phyloP scores from a whole-genome alignment of 1,140 invertebrate species.

The Apis dorsata region DNA sequence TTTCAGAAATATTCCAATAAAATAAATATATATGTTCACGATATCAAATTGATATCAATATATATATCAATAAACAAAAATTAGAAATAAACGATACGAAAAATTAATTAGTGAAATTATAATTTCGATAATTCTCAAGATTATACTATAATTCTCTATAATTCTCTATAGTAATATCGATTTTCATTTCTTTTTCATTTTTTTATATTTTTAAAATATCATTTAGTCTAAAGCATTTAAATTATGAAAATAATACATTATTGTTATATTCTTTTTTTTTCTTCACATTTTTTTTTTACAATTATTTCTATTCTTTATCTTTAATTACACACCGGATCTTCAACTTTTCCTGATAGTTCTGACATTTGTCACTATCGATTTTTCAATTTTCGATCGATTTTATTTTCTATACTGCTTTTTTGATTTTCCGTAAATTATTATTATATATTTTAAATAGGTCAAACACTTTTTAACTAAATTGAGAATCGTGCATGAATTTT shows the following conservation, averaged over 20 bases:
- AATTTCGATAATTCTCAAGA: not conserved
- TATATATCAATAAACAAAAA: not conserved
- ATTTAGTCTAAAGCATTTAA: not conserved
- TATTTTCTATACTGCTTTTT: not conserved
- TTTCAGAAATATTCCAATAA: not conserved
- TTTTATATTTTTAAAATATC: not conserved
- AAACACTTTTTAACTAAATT: not conserved
- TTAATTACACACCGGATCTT: slow-evolving; percentile 38
- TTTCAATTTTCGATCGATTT: not conserved
- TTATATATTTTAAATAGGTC: slow-evolving; percentile 17
- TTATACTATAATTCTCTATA: too few relatives aligned
- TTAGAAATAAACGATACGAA: slow-evolving; percentile 2
- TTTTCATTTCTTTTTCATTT: not conserved
- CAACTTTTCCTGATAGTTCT: slow-evolving; percentile 18
- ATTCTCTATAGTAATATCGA: not conserved
- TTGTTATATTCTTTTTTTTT: not conserved
- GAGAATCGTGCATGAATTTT: slow-evolving; percentile 45
- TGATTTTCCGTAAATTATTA: not conserved
- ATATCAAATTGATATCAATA: not conserved
- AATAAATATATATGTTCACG: not conserved
- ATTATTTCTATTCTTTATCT: not conserved
- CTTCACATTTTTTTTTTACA: not conserved
- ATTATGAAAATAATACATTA: not conserved
- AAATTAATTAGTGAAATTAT: not conserved
- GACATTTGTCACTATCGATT: slow-evolving; percentile 25